A percentile compares a stretch with the other conserved stretches of the same genome.
Conservation (phyloP, 2,797 vertebrate species). For the Channa striata region DNA sequence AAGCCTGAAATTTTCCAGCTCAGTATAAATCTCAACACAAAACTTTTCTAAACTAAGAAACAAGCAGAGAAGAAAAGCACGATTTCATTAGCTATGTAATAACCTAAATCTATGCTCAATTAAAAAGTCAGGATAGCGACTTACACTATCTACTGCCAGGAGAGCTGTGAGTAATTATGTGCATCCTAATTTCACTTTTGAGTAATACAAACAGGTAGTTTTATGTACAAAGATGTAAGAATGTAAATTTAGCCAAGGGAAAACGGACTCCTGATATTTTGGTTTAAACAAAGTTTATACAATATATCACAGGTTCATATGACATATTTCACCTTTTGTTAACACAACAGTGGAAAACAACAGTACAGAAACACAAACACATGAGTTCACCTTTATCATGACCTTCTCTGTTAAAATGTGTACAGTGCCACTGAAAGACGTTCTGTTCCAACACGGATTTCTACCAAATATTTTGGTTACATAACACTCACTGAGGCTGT, state of each 20-base stretch:
- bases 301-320: slow-evolving; percentile 1
- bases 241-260: slow-evolving; percentile 3
- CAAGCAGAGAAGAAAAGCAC: neutral
- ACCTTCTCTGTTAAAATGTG: slow-evolving; percentile 9
- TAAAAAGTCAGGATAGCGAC: neutral
- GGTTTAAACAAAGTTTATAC: too few species aligned
- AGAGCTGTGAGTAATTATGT: slow-evolving; percentile 24
- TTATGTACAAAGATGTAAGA: neutral
- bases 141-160: slow-evolving; percentile 1
- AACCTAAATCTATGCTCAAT: neutral
- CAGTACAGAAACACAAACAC: slow-evolving; percentile 3
- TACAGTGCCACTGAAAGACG: slow-evolving; percentile 5
- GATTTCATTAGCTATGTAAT: neutral
- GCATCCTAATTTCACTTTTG: slow-evolving; percentile 36
- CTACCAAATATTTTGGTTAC: neutral
- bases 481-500: too few species aligned
- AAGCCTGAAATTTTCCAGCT: slow-evolving; percentile 22
- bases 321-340: slow-evolving; percentile 30
- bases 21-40: slow-evolving; percentile 3
- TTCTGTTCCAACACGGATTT: neutral
- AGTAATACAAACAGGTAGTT: slow-evolving; percentile 22
- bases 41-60: slow-evolving; percentile 33
- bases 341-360: slow-evolving; percentile 28
- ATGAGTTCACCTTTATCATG: neutral
- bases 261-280: slow-evolving; percentile 17